These are phyloP conservation scores for Athalia cordata DNA, from an alignment of 2,888 invertebrate genomes.

Conservation along the genomic window DNA sequence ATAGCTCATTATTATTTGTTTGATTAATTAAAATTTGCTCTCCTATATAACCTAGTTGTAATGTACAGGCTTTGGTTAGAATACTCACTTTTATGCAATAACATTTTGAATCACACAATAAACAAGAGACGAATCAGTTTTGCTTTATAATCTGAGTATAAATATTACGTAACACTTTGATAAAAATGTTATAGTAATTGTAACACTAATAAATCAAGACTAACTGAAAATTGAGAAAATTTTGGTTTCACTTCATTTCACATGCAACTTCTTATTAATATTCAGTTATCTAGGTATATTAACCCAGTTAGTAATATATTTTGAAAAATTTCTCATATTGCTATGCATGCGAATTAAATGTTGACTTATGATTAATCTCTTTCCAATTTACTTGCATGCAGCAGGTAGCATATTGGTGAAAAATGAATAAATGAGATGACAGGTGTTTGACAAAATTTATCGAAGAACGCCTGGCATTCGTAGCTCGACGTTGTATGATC, in stretches of 20 bases:
- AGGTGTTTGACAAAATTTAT: conserved; percentile 8
- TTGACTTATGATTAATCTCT: neutral
- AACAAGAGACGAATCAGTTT: too few relatives aligned
- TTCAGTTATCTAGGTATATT: too few relatives aligned
- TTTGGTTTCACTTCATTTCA: too few relatives aligned
- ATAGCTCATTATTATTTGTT: neutral
- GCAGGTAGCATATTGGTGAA: conserved; percentile 12
- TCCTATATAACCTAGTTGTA: neutral
- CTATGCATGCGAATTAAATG: neutral
- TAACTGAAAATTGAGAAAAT: too few relatives aligned
- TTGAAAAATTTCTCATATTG: too few relatives aligned
- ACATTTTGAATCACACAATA: too few relatives aligned
- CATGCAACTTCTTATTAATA: too few relatives aligned
- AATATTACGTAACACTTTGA: neutral
- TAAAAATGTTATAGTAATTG: neutral
- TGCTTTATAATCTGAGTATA: neutral
- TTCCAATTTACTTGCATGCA: conserved; percentile 2
- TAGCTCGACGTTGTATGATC: neutral
- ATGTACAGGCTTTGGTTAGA: neutral
- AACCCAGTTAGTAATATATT: too few relatives aligned
- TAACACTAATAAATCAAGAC: too few relatives aligned
- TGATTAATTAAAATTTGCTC: neutral
- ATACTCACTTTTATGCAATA: too few relatives aligned
- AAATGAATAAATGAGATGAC: neutral
- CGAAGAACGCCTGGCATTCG: neutral